These are phyloP conservation scores for Forbesichthys papilliferus DNA, from an alignment of 2,113 vertebrate species.

Conservation along the genomic window DNA sequence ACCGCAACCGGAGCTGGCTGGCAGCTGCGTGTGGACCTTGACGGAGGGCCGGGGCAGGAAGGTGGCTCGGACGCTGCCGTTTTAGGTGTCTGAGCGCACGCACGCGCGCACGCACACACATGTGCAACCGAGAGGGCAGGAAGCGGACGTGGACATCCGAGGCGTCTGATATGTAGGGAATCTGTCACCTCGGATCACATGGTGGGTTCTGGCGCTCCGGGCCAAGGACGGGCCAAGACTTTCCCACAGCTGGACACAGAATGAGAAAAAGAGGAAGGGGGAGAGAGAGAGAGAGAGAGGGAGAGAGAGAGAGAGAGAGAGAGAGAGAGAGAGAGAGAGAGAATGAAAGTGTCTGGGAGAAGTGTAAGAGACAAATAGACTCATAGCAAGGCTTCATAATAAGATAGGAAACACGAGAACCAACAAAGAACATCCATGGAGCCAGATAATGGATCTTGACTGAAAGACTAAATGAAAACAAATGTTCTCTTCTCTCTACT, in stretches of 20 bases:
- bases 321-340: not conserved
- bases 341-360: not conserved
- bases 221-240: constrained; percentile 64
- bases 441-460: not conserved
- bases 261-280: constrained; percentile 21
- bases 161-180: constrained; percentile 62
- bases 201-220: constrained; percentile 42
- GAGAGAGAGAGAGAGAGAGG: not conserved
- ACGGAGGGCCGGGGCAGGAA: constrained; percentile 50
- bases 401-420: not conserved
- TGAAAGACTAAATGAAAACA: not conserved
- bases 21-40: constrained; percentile 59
- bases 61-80: constrained; percentile 40
- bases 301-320: constrained; percentile 2
- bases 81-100: constrained; percentile 44
- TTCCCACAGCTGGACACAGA: constrained; percentile 65
- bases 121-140: constrained; percentile 44
- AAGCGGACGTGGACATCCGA: constrained; percentile 64
- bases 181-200: constrained; percentile 64
- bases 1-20: constrained; percentile 62
- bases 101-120: not conserved
- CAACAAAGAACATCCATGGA: not conserved
- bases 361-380: not conserved
- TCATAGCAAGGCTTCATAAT: not conserved
- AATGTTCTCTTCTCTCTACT: not conserved